phyloP scores from a whole-genome alignment of 2,888 invertebrate genomes.

The Cephus pygmeus region DNA sequence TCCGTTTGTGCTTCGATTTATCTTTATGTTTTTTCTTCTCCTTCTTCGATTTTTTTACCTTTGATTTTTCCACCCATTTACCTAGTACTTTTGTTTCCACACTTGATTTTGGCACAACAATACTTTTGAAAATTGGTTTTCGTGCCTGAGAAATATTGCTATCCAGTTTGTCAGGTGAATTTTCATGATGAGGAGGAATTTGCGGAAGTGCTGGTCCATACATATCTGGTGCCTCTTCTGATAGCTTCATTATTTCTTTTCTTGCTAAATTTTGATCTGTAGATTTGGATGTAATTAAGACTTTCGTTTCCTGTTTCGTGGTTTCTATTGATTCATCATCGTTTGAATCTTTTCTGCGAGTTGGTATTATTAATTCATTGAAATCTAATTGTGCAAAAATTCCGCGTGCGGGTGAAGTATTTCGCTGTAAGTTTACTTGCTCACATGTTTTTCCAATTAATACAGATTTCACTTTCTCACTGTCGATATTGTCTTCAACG shows the following conservation, averaged over 20 bases:
- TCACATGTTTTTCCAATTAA: slow-evolving; percentile 60
- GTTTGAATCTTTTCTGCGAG: background rate
- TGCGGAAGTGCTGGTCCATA: slow-evolving; percentile 74
- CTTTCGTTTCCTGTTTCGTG: background rate
- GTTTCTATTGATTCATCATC: background rate
- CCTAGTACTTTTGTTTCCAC: slow-evolving; percentile 28
- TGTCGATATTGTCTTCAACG: slow-evolving; percentile 55
- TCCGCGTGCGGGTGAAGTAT: slow-evolving; percentile 77
- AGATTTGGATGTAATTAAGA: background rate
- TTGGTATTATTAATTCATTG: slow-evolving; percentile 66
- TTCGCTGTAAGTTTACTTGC: slow-evolving; percentile 72
- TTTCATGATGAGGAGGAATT: slow-evolving; percentile 43
- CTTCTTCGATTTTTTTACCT: slow-evolving; percentile 50
- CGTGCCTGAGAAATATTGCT: background rate
- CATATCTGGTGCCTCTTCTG: slow-evolving; percentile 47
- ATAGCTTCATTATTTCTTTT: slow-evolving; percentile 6
- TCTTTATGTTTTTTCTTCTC: slow-evolving; percentile 59
- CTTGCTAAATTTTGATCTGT: background rate
- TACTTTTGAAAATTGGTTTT: slow-evolving; percentile 46
- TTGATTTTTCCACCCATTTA: slow-evolving; percentile 51
- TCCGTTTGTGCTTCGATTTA: slow-evolving; percentile 52
- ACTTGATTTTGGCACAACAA: slow-evolving; percentile 39
- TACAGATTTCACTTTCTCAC: slow-evolving; percentile 46
- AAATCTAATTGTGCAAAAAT: slow-evolving; percentile 77
- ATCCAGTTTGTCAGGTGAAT: background rate